Base-by-base conservation (phyloP, 2,113 vertebrate species). In the Megalops atlanticus region DNA sequence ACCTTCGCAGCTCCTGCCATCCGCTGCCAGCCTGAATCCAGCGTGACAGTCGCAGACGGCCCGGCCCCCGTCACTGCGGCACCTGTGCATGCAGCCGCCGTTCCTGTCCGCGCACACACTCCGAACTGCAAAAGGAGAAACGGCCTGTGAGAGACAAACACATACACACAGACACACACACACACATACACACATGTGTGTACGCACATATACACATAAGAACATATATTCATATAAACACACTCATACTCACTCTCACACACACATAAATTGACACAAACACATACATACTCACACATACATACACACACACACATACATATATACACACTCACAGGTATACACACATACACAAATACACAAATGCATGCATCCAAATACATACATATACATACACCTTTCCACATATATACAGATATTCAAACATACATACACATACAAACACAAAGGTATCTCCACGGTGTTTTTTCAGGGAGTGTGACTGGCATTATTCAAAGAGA, bases 41-140 rank as follows among this genome's bases (percentile, higher is more conserved):
- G 88, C 70, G 18, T 89, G 93, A 84, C 96, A 96, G 2, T 88
- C 69, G 0, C 96, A 96, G 77, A 69, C 91, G 0, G 86, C 92
- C 0, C 82, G 54, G 5, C 92, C 92, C 0, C 79, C 84, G 6
- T 86, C 82, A 0, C 0, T 92, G 43, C 45, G 90, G 85, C 95
- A 96, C 0, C 1, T 88, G 58, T 96, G 95, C 87, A 88, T 88
- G 81, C 96, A 96, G 89, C 94, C 94, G 0, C 95, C 95, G 0
- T 96, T 96, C 84, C 88, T 77, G 0, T 93, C 86, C 0, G 78
- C 14, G 0, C 96, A 97, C 0, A 93, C 93, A 83, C 91, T 92
- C 84, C 88, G 92, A 84, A 89, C 96, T 96, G 90, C 35, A 84
- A 81, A 31, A 77, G 39, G 84, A 74, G 58, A 39, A 58, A 73